Conservation (phyloP, 2,888 invertebrate genomes). For the Amblyjoppa fuscipennis region DNA sequence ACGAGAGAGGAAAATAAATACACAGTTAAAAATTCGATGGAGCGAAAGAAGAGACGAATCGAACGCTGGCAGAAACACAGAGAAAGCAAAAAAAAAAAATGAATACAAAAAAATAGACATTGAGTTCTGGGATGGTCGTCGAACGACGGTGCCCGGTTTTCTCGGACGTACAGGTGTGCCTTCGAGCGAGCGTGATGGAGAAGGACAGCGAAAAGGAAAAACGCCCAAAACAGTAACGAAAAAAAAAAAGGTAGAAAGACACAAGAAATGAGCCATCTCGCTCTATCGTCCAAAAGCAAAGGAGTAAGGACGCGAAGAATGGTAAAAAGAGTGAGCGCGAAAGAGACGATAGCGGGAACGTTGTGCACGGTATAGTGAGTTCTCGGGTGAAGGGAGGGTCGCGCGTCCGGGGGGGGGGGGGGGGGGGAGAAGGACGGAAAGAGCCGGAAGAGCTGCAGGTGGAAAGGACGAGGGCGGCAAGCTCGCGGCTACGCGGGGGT, state of each 20-base stretch:
- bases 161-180: neutral
- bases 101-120: neutral
- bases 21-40: conserved; percentile 15
- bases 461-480: conserved; percentile 72
- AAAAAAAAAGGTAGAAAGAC: neutral
- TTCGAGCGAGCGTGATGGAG: neutral
- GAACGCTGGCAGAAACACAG: neutral
- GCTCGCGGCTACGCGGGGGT: conserved; percentile 72
- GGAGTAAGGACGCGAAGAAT: neutral
- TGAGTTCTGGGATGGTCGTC: conserved; percentile 46
- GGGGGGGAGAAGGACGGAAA: conserved; percentile 50
- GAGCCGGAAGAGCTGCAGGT: conserved; percentile 61
- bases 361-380: conserved; percentile 44
- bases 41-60: conserved; percentile 21
- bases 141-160: conserved; percentile 52
- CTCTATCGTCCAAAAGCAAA: conserved; percentile 17
- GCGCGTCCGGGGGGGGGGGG: conserved; percentile 1
- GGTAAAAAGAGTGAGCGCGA: conserved; percentile 7
- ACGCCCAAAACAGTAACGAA: neutral
- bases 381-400: conserved; percentile 21
- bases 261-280: conserved; percentile 1
- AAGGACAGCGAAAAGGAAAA: neutral
- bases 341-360: conserved; percentile 63
- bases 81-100: conserved; percentile 3
- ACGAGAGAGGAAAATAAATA: neutral